Conservation (phyloP, 2,113 vertebrate species). For the Pelvicachromis taeniatus region DNA sequence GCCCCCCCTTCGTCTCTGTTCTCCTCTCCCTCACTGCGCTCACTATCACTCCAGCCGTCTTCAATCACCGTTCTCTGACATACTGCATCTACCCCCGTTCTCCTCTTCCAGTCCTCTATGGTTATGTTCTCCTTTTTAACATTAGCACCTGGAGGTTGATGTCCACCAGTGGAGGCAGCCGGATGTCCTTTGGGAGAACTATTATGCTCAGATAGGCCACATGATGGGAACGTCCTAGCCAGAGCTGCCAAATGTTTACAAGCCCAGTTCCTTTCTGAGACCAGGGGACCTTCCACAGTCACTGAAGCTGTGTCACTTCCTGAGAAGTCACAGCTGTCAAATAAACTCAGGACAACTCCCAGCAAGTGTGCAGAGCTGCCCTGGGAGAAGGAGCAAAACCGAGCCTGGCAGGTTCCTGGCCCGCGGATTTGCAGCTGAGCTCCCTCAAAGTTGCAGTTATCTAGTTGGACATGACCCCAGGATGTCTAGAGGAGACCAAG, state of each 20-base stretch:
- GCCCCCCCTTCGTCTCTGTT: constrained; percentile 55
- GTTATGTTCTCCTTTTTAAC: constrained; percentile 64
- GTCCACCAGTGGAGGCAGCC: neutral
- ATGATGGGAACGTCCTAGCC: constrained; percentile 68
- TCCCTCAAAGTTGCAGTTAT: constrained; percentile 88
- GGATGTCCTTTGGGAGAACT: neutral
- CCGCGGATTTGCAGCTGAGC: constrained; percentile 85
- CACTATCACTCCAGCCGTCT: constrained; percentile 77
- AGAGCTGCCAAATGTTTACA: constrained; percentile 82
- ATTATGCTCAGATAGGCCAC: constrained; percentile 14
- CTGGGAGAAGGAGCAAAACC: constrained; percentile 88
- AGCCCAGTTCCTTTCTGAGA: constrained; percentile 88
- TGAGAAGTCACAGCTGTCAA: constrained; percentile 89
- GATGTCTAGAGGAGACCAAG: constrained; percentile 72
- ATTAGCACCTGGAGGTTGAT: neutral
- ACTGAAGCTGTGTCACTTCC: constrained; percentile 86
- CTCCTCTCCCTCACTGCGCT: constrained; percentile 72
- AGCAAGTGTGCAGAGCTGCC: constrained; percentile 81
- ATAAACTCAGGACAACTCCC: constrained; percentile 79
- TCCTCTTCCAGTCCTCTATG: constrained; percentile 51
- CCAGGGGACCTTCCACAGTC: constrained; percentile 82
- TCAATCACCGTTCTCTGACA: constrained; percentile 65
- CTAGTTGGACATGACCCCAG: constrained; percentile 85
- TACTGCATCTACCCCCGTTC: constrained; percentile 35
- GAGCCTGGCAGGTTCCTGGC: constrained; percentile 86